Evolutionary conservation across 2,113 vertebrate genomes (phyloP), one percentile per base, ranked within the genome.

Genomic region (Xiphorhynchus elegans): DNA sequence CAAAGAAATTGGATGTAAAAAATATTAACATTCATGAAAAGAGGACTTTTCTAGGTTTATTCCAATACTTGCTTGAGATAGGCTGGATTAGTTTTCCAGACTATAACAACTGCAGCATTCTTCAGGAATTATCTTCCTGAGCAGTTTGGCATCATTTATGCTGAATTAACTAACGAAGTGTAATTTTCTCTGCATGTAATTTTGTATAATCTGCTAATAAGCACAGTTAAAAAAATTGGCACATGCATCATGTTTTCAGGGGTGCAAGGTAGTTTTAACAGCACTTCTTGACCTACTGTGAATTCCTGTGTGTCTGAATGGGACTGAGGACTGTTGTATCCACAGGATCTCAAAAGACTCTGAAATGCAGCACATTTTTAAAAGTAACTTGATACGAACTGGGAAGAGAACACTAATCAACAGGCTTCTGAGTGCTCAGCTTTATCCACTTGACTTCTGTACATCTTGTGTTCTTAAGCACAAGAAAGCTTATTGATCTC

Each of bases 191-290:
- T 90, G 83, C 60, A 47, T 90, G 80, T 85, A 82, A 96, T 97
- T 96, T 96, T 81, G 52, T 93, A 91, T 96, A 94, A 96, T 96
- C 86, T 95, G 96, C 94, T 97, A 91, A 95, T 93, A 91, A 82
- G 78, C 86, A 63, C 46, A 31, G 78, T 96, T 95, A 1, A 56
- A 94, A 93, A 94, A 79, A 73, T 39, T 75, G 87, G 74, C 70
- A 55, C 58, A 21, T 42, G 53, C 66, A 58, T 79, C 52, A 10
- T 47, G 40, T 91, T 93, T 94, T 81, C 68, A 77, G 79, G 55
- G 21, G 19, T 81, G 58, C 62, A 53, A 8, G 33, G 70, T 56
- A 70, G 59, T 83, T 87, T 84, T 53, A 78, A 64, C 66, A 93
- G 88, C 90, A 62, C 53, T 89, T 90, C 70, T 59, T 81, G 62